A percentile compares a stretch with the other conserved stretches of the same genome.
These are phyloP conservation scores for Cyphomyrus plagiostoma DNA, from an alignment of 2,113 vertebrate genomes.

Conservation along the genomic window DNA sequence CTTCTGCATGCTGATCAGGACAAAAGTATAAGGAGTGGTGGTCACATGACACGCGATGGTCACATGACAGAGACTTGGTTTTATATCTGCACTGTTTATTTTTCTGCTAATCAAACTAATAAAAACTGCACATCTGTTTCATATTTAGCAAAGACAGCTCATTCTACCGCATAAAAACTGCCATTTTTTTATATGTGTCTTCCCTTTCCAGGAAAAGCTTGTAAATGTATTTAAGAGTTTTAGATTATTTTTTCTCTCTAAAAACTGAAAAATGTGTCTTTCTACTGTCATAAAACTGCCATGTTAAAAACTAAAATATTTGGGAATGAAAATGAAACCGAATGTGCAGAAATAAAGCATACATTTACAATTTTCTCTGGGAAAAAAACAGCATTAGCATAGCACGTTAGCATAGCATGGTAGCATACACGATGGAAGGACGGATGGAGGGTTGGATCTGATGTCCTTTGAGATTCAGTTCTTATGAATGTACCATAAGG, in stretches of 20 bases:
- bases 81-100: not conserved
- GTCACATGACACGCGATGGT: too few species aligned
- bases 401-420: not conserved
- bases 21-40: not conserved
- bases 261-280: not conserved
- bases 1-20: not conserved
- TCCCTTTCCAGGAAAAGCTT: not conserved
- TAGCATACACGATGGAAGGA: not conserved
- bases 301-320: not conserved
- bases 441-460: not conserved
- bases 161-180: not conserved
- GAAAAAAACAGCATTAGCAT: not conserved
- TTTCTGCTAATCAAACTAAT: conserved; percentile 1
- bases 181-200: not conserved
- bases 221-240: not conserved
- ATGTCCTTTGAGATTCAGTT: not conserved
- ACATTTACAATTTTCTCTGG: not conserved
- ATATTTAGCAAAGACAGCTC: not conserved
- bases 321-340: not conserved
- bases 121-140: not conserved
- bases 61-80: not conserved
- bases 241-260: not conserved
- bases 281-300: not conserved
- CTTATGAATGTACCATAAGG: not conserved
- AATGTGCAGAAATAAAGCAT: not conserved